Conservation (phyloP, 2,888 invertebrate genomes). For the Luperina nickerlii region DNA sequence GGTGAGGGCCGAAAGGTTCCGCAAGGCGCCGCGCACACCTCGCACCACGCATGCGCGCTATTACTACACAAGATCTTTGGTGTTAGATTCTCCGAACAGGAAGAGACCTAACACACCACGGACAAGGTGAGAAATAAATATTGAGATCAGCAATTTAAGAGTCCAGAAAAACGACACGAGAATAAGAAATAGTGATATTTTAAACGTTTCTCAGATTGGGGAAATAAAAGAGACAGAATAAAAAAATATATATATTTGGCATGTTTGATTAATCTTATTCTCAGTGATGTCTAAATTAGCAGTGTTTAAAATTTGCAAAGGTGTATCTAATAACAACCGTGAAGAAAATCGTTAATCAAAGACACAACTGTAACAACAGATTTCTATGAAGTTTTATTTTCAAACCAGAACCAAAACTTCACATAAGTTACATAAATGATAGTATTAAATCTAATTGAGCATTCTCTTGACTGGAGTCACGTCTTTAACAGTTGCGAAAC, state of each 20-base stretch:
- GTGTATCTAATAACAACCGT: neutral
- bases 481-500: slow-evolving; percentile 66
- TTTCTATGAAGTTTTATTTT: slow-evolving; percentile 31
- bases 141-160: neutral
- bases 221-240: neutral
- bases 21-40: slow-evolving; percentile 78
- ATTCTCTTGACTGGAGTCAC: slow-evolving; percentile 65
- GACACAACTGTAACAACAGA: slow-evolving; percentile 6
- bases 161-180: neutral
- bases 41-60: slow-evolving; percentile 80
- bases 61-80: slow-evolving; percentile 82
- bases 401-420: slow-evolving; percentile 25
- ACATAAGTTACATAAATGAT: slow-evolving; percentile 44
- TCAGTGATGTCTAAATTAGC: neutral
- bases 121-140: slow-evolving; percentile 73
- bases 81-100: slow-evolving; percentile 73
- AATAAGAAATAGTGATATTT: neutral
- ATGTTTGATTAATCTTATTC: neutral
- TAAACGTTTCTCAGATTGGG: neutral
- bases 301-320: slow-evolving; percentile 5
- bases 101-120: slow-evolving; percentile 67
- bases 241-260: neutral
- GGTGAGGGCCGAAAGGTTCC: slow-evolving; percentile 79
- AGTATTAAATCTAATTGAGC: slow-evolving; percentile 56
- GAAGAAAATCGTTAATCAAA: neutral